These are phyloP conservation scores for Psylliodes chrysocephalus DNA, from an alignment of 2,888 invertebrate genomes.

Conservation along the genomic window DNA sequence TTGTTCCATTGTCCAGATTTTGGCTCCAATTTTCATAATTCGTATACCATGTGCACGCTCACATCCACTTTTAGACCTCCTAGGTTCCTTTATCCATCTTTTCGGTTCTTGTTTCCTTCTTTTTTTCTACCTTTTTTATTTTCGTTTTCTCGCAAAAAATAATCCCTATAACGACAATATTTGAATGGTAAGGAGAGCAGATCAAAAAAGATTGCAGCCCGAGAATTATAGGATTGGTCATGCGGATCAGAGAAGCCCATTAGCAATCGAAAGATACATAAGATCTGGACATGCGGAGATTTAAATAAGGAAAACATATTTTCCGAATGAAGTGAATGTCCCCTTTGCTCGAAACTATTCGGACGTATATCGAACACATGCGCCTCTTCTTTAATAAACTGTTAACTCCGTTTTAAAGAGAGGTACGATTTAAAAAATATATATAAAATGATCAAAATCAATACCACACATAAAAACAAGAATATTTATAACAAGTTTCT, in stretches of 20 bases:
- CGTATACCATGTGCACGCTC: background rate
- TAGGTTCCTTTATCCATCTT: background rate
- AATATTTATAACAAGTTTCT: no score
- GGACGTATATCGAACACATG: background rate
- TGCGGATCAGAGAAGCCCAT: slow-evolving; percentile 32
- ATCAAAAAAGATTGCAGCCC: slow-evolving; percentile 22
- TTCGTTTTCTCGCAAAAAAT: background rate
- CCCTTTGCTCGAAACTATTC: background rate
- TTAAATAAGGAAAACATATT: slow-evolving; percentile 21
- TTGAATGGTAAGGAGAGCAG: slow-evolving; percentile 18
- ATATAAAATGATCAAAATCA: no score
- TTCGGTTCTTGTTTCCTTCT: background rate
- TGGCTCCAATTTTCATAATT: background rate
- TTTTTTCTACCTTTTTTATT: background rate
- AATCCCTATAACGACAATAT: slow-evolving; percentile 19
- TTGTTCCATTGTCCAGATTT: slow-evolving; percentile 11
- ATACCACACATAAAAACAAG: no score
- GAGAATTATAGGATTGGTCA: slow-evolving; percentile 35
- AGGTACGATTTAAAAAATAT: no score
- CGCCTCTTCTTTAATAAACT: background rate
- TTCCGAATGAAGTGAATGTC: slow-evolving; percentile 6
- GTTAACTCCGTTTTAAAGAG: no score
- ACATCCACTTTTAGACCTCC: slow-evolving; percentile 13
- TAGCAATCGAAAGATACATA: slow-evolving; percentile 21
- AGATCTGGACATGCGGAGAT: slow-evolving; percentile 26